Base-by-base conservation (phyloP, 2,888 invertebrate species). In the Hemicrepidius hirtus region DNA sequence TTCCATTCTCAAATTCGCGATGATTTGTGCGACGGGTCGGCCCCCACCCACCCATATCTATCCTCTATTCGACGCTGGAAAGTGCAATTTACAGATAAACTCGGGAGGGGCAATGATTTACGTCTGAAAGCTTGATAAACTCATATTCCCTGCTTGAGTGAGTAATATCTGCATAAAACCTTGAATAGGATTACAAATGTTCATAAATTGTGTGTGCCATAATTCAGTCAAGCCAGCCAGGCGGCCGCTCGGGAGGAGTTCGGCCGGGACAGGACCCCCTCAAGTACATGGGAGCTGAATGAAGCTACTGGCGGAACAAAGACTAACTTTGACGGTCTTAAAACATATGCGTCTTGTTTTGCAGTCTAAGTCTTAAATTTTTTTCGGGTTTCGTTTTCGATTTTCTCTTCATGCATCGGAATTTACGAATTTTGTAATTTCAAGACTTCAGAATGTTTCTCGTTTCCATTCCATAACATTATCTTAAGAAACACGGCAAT, bases 41-140 rank as follows among this genome's bases (percentile, higher is more conserved):
- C 73, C 78, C 35, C 75, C 72, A 62, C 73, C 75, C 72, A 67
- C 67, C 75, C 75, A 71, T 76, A 77, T 76, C 76, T 76, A 77
- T 76, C 76, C 76, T 78, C 73, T 75, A 74, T 75, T 74, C 76
- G 67, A 65, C 73, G 76, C 88, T 88, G 89, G 89, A 88, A 90
- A 90, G 90, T 91, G 91, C 90, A 89, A 87, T 89, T 89, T 88
- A 88, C 89, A 89, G 91, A 91, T 91, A 91, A 91, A 86, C 85
- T 85, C 84, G 82, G 83, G 82, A 80, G 84, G 84, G 83, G 88
- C 88, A 87, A 90, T 91, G 91, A 91, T 91, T 91, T 91, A 91
- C 90, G 89, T 89, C 89, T 89, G 89, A 90, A 87, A 91, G 90
- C 90, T 91, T 90, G 85, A 85, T 86, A 86, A 86, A 86, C 86